A percentile compares a stretch with the other conserved stretches of the same genome.
Conservation (phyloP, 2,888 invertebrate species). For the Pycnomerus fuliginosus region DNA sequence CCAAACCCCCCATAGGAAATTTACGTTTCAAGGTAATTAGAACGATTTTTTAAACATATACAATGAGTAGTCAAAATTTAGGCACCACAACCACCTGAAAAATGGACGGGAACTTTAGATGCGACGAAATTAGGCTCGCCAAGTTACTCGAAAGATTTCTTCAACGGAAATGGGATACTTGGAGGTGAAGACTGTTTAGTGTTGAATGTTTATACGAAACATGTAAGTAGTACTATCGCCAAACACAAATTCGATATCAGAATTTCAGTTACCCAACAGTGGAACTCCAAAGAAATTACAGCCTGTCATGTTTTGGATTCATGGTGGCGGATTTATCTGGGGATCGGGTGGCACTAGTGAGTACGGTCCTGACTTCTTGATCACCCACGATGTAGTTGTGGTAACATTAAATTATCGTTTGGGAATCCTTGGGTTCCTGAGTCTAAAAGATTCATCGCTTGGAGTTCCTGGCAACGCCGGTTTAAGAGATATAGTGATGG, state of each 20-base stretch:
- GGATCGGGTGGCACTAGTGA: slow-evolving; percentile 41
- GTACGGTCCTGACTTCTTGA: slow-evolving; percentile 40
- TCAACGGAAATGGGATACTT: slow-evolving; percentile 22
- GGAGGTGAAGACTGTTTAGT: slow-evolving; percentile 43
- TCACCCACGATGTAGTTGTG: slow-evolving; percentile 38
- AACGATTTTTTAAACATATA: no score
- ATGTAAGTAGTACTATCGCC: no score
- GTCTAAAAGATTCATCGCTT: slow-evolving; percentile 51
- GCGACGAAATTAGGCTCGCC: slow-evolving; percentile 33
- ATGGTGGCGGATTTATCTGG: slow-evolving; percentile 51
- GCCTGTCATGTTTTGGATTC: slow-evolving; percentile 52
- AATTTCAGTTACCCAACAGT: background rate
- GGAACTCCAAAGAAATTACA: slow-evolving; percentile 13
- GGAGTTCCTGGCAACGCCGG: slow-evolving; percentile 58
- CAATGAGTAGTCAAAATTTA: no score
- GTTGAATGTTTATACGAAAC: slow-evolving; percentile 39
- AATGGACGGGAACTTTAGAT: slow-evolving; percentile 34
- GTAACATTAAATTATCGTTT: slow-evolving; percentile 43
- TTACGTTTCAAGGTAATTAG: slow-evolving; percentile 50
- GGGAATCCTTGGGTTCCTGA: slow-evolving; percentile 52
- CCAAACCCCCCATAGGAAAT: slow-evolving; percentile 46
- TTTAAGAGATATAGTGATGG: slow-evolving; percentile 57
- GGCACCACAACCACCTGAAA: slow-evolving; percentile 34
- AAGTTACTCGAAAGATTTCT: slow-evolving; percentile 31
- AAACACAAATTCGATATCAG: background rate